Evolutionary conservation across 2,797 vertebrate genomes (phyloP), one percentile per base, ranked within the genome.

Genomic region (Morus bassanus): DNA sequence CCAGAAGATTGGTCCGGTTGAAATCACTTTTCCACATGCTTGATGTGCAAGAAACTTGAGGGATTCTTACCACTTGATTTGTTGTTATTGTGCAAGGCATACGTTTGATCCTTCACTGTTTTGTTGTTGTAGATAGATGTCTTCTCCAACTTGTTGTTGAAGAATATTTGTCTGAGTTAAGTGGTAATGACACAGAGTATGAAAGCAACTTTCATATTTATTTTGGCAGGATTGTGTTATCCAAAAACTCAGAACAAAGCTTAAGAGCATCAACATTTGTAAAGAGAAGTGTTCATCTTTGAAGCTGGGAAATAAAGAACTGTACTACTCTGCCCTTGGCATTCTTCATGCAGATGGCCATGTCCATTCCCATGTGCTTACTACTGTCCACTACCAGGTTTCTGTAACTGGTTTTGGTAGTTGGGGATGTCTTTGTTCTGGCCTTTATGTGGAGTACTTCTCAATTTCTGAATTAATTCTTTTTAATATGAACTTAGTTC

Each of bases 361-460:
- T 0, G 0, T 75, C 43, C 3, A 3, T 51, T 64, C n/a, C 18
- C 5, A 3, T 12, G 10, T 48, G 27, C 13, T 65, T 65, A 10
- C 33, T 65, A 1, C 25, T 73, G 51, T 39, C 27, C 30, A 6
- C 4, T 27, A 5, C 65, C 54, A 50, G 28, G 13, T 28, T 79
- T 85, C 81, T 78, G 14, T 37, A 57, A 18, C 18, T 57, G n/a
- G 23, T 77, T 86, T 70, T 60, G 41, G 25, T 68, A 64, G 69
- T 9, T 75, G 45, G 27, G 45, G 11, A 12, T 79, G 41, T 43
- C 78, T 85, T 92, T 83, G 24, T 59, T 88, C 50, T 86, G 73
- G 30, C 30, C 48, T 59, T 70, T 24, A 13, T 53, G 24, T 81
- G n/a, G 53, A 93, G 24, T 84, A 17, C 27, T 48, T 74, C 14